Percentiles rank a stretch among this genome's conserved stretches.
Conservation (phyloP, 2,113 vertebrate species). For the mouse (Mus musculus) region GRCm39 chrX:98875501-98876000, state of each 20-base stretch:
- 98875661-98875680: conserved; percentile 43
- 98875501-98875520: conserved; percentile 44
- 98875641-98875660: conserved; percentile 9
- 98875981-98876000: conserved; percentile 43
- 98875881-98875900: conserved; percentile 28
- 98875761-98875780: conserved; percentile 60
- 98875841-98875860: conserved; percentile 31
- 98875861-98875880: conserved; percentile 5
- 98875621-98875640: conserved; percentile 30
- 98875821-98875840: neutral
- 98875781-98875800: neutral
- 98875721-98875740: neutral
- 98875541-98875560: conserved; percentile 4
- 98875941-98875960: conserved; percentile 33
- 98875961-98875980: conserved; percentile 18
- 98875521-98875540: conserved; percentile 53
- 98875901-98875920: conserved; percentile 38
- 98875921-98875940: conserved; percentile 28
- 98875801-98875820: neutral
- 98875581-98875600: conserved; percentile 54
- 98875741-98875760: conserved; percentile 8
- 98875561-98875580: neutral
- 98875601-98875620: conserved; percentile 44
- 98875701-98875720: conserved; percentile 48
- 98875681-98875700: conserved; percentile 48